Evolutionary conservation across 2,113 vertebrate genomes (phyloP).

Genomic region (Panthera uncia): DNA sequence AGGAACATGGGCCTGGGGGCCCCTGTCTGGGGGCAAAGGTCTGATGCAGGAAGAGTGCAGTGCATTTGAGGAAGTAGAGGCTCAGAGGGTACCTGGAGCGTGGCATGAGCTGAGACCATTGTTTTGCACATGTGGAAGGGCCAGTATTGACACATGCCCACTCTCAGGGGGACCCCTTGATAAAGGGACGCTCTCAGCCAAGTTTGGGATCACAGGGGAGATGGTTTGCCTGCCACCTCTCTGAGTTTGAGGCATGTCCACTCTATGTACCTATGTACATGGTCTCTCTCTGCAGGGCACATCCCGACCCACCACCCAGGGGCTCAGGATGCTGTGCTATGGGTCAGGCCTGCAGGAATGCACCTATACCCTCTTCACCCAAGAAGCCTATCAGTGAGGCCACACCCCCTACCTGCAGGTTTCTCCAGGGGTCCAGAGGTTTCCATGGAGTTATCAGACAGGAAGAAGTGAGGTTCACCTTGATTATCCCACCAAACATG

Average conservation of each 20-base stretch:
- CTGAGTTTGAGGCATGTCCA: neutral
- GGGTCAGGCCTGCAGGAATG: neutral
- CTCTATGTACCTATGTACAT: neutral
- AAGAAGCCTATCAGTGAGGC: neutral
- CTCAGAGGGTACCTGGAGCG: neutral
- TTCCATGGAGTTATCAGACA: neutral
- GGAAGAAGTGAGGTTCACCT: neutral
- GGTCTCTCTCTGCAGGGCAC: neutral
- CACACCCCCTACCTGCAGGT: accelerated
- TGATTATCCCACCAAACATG: neutral
- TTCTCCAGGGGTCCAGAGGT: neutral
- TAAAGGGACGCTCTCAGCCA: neutral
- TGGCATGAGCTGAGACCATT: neutral
- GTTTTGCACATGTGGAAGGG: neutral
- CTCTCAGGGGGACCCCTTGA: neutral
- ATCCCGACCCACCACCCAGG: too few species aligned
- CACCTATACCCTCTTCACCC: neutral
- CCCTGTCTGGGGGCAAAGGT: neutral
- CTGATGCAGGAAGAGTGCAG: neutral
- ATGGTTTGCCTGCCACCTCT: neutral
- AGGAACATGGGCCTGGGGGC: neutral
- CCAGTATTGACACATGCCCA: accelerated
- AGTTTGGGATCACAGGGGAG: neutral
- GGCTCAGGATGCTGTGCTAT: neutral
- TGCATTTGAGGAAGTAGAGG: neutral